phyloP scores from a whole-genome alignment of 1,140 invertebrate genomes.

The Scaptomyza hsui region DNA sequence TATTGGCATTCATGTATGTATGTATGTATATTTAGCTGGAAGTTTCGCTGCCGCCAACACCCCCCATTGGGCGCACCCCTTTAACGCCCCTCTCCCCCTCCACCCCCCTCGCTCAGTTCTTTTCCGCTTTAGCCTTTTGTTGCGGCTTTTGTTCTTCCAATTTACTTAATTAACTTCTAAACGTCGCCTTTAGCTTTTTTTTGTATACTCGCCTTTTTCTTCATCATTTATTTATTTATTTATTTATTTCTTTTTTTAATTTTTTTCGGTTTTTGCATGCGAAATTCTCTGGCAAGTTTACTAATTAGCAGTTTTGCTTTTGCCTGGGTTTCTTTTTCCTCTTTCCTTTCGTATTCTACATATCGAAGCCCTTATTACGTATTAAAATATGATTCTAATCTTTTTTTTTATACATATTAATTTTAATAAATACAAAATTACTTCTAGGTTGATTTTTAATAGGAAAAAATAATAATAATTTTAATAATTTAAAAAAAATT shows the following conservation, averaged over 20 bases:
- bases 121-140: background rate
- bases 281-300: constrained; percentile 50
- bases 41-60: background rate
- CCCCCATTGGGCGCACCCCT: constrained; percentile 16
- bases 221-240: constrained; percentile 28
- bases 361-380: too few relatives aligned
- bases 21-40: too few relatives aligned
- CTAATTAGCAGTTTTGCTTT: constrained; percentile 70
- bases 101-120: too few relatives aligned
- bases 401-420: too few relatives aligned
- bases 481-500: too few relatives aligned
- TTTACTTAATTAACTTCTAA: constrained; percentile 81
- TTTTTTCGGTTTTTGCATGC: constrained; percentile 35
- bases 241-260: constrained; percentile 12
- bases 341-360: constrained; percentile 13
- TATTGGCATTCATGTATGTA: too few relatives aligned
- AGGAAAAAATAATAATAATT: too few relatives aligned
- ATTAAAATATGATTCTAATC: background rate
- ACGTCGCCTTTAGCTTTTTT: constrained; percentile 69
- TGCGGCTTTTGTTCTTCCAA: constrained; percentile 62
- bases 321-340: constrained; percentile 27
- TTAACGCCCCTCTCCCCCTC: background rate
- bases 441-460: too few relatives aligned
- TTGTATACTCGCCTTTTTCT: constrained; percentile 40
- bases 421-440: too few relatives aligned